Base-by-base conservation (phyloP, 2,113 vertebrate genomes). In the Copsychus sechellarum region DNA sequence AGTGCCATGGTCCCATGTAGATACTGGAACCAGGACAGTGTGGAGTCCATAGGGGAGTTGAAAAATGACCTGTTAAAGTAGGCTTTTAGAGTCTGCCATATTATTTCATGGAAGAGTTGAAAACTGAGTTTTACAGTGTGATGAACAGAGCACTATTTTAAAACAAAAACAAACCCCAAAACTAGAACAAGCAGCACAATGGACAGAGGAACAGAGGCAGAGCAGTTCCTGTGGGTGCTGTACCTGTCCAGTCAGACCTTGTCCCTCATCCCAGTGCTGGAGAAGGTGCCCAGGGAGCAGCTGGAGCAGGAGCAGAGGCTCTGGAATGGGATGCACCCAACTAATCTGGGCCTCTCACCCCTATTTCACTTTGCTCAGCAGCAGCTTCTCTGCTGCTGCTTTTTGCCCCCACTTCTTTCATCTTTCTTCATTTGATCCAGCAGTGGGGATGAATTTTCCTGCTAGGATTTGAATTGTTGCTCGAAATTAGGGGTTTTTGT, bases 401-500 rank as follows among this genome's bases (percentile, higher is more conserved):
- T 42, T 42, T 34, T 25, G n/a, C 28, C 47, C 28, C 12, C 17
- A 22, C 21, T 62, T 58, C 60, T 65, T 26, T 69, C 60, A 57
- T 23, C 57, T 71, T 72, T 61, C 36, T 62, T 33, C 50, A 38
- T 36, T 74, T 28, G 61, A 23, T 92, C 82, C 76, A 53, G 29
- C 83, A 57, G 33, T 85, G 47, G 38, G 74, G 42, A 26, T 65
- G 31, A 45, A 54, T 88, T 95, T 83, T 61, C 86, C 48, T 88
- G 47, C 65, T 90, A 54, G 79, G 64, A 38, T 86, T 83, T 83
- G 84, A 60, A 66, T 58, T 93, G 69, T 62, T 91, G 38, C 28
- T 94, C 19, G 10, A 64, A 72, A 58, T 57, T 69, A 92, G 87
- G 81, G 73, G 73, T 2, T 57, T 96, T 88, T 94, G 58, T 93